Conservation (phyloP, 30 jellyfish, hydroid and myxozoan genomes). For the Cassiopea andromeda region DNA sequence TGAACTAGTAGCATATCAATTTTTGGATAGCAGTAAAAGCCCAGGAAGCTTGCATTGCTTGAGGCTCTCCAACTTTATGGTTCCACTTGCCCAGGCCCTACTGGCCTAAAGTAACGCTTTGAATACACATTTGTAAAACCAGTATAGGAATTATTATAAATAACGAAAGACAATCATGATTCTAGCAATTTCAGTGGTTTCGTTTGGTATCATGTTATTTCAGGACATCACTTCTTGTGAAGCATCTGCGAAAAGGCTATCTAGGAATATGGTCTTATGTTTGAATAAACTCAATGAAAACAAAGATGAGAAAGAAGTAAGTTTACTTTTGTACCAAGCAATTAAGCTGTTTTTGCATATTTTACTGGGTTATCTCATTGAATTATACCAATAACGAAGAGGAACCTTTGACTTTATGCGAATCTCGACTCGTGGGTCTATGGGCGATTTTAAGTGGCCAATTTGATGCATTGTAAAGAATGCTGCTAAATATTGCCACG, state of each 20-base stretch:
- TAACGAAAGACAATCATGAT: too few relatives aligned
- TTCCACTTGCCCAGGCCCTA: too few relatives aligned
- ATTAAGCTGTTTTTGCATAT: neutral
- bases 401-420: neutral
- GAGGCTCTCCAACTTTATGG: too few relatives aligned
- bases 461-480: neutral
- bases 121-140: too few relatives aligned
- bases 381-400: neutral
- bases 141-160: too few relatives aligned
- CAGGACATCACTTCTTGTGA: constrained; percentile 22
- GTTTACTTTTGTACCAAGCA: neutral
- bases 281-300: constrained; percentile 27
- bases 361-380: neutral
- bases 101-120: too few relatives aligned
- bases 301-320: constrained; percentile 9
- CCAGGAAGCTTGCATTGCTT: too few relatives aligned
- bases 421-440: neutral
- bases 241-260: constrained; percentile 22
- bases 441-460: neutral
- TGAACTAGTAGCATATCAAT: too few relatives aligned
- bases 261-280: neutral
- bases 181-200: neutral
- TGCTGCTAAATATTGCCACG: too few relatives aligned
- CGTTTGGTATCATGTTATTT: neutral
- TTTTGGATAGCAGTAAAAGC: too few relatives aligned